Conservation (phyloP, 2,113 vertebrate species). For the Bos javanicus region DNA sequence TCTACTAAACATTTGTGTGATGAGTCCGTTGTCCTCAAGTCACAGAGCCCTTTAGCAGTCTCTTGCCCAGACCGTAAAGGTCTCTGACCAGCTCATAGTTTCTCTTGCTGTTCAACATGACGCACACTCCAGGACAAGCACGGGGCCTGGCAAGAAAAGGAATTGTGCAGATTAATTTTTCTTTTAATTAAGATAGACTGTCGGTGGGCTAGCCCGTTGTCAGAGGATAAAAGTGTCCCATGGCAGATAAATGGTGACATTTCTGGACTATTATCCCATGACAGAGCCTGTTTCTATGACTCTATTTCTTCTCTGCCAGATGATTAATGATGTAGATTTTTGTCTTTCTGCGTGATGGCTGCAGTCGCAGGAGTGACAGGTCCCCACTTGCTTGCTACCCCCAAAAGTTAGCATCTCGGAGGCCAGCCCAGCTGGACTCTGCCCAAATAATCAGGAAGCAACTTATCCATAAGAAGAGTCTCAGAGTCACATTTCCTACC, state of each 20-base stretch:
- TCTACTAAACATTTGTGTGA: background rate
- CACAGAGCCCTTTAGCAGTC: background rate
- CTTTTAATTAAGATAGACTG: conserved; percentile 77
- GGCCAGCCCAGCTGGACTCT: background rate
- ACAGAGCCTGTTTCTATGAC: conserved; percentile 65
- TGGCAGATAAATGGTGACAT: conserved; percentile 76
- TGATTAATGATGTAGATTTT: conserved; percentile 78
- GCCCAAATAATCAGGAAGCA: conserved; percentile 40
- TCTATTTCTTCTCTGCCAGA: conserved; percentile 66
- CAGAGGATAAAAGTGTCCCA: conserved; percentile 69
- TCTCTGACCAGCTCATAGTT: background rate
- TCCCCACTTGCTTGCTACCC: background rate
- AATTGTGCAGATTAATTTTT: conserved; percentile 64
- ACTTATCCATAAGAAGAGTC: background rate
- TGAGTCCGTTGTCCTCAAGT: background rate
- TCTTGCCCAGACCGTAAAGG: background rate
- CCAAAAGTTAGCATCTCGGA: background rate
- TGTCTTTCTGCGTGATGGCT: conserved; percentile 66
- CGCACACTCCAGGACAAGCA: background rate
- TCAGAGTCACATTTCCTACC: conserved; percentile 1
- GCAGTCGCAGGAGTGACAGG: conserved; percentile 55
- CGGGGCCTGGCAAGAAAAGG: conserved; percentile 51
- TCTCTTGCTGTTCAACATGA: background rate
- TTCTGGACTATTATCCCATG: conserved; percentile 59
- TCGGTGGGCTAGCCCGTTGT: conserved; percentile 66